Evolutionary conservation across 1,140 invertebrate genomes (phyloP).

Genomic region (Campoletis sonorensis): DNA sequence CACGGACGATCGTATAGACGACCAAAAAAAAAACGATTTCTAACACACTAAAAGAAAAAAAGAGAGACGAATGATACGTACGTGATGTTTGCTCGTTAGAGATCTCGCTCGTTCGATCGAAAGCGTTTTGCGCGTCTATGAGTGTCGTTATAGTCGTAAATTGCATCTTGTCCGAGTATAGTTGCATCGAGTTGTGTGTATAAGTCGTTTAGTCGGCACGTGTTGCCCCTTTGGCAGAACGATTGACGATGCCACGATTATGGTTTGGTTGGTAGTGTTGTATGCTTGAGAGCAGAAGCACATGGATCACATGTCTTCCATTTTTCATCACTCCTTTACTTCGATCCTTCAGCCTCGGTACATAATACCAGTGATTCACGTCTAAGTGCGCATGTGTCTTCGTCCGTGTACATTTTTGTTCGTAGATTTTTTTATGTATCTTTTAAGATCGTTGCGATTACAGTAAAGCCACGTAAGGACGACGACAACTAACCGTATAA

Average conservation of each 20-base stretch:
- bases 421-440: not conserved
- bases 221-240: conserved; percentile 46
- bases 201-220: conserved; percentile 54
- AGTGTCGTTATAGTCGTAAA: conserved; percentile 48
- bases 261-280: conserved; percentile 14
- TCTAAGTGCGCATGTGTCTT: not conserved
- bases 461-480: conserved; percentile 46
- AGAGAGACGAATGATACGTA: conserved; percentile 25
- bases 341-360: not conserved
- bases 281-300: not conserved
- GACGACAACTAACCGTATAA: conserved; percentile 64
- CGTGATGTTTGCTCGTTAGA: conserved; percentile 35
- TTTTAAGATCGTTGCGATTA: conserved; percentile 9
- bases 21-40: conserved; percentile 39
- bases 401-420: not conserved
- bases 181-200: conserved; percentile 24
- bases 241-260: conserved; percentile 42
- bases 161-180: conserved; percentile 19
- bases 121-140: conserved; percentile 26
- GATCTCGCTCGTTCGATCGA: conserved; percentile 32
- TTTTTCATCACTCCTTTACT: conserved; percentile 18
- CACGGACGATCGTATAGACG: not conserved
- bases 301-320: conserved; percentile 24
- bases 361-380: not conserved
- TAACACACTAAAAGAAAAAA: conserved; percentile 17